Percentiles rank a stretch among this genome's conserved stretches.
Conservation (phyloP, 2,113 vertebrate genomes). For the Guaruba guarouba region DNA sequence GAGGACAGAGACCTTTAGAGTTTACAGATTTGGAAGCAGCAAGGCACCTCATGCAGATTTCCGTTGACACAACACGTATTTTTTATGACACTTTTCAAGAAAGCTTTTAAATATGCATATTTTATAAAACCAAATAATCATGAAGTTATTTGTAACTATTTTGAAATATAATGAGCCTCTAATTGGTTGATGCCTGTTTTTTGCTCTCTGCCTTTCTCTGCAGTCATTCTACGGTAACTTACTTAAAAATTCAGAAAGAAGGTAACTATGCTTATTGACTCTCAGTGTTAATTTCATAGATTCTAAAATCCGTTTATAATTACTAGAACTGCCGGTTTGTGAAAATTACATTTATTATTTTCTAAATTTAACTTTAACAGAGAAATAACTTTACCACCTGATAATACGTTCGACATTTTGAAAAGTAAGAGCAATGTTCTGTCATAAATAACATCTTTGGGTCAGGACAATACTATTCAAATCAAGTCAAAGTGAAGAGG, state of each 20-base stretch:
- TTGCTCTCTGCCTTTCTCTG: background rate
- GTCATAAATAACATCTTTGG: constrained; percentile 63
- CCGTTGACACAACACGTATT: background rate
- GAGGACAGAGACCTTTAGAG: background rate
- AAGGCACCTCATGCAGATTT: background rate
- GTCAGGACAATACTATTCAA: constrained; percentile 40
- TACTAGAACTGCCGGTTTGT: constrained; percentile 46
- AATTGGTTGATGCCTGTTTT: background rate
- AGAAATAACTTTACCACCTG: constrained; percentile 46
- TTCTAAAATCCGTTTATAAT: constrained; percentile 19
- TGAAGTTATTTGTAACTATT: background rate
- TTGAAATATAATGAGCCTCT: background rate
- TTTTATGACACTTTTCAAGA: background rate
- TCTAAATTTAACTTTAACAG: constrained; percentile 38
- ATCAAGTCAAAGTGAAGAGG: constrained; percentile 58
- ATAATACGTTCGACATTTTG: constrained; percentile 60
- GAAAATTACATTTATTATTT: constrained; percentile 65
- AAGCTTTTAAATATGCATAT: background rate
- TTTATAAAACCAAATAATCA: background rate
- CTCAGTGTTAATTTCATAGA: constrained; percentile 15
- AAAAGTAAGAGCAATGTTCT: constrained; percentile 45
- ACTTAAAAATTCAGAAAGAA: constrained; percentile 19
- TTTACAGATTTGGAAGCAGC: background rate
- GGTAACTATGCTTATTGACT: background rate
- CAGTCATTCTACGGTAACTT: background rate